Evolutionary conservation across 2,113 vertebrate genomes (phyloP), one percentile per base, ranked within the genome.

Genomic region (Crotalus helleri): DNA sequence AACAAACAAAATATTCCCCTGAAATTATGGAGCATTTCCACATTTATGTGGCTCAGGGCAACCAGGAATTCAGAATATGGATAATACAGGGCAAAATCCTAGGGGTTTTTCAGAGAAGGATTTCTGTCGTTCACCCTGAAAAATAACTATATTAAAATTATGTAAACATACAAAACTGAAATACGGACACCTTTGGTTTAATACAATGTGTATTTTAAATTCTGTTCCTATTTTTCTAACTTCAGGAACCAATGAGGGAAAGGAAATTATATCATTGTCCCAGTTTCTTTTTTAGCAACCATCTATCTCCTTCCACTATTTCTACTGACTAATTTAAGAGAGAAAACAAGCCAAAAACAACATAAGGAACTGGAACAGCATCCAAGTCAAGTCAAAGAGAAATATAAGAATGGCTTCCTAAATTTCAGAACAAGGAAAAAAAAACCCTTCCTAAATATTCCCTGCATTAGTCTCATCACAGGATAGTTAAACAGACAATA

Each of bases 121-220:
- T 57, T 91, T 92, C 57, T 95, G 92, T 94, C 12, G 61, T 57
- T 93, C 46, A 61, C 57, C 74, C 90, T 64, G 74, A 54, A 90
- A 1, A 1, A 0, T 89, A 92, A 93, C 95, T 96, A 94, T 64
- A 95, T 95, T 94, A 91, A 96, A 95, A 93, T 95, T 21, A 92
- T 96, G 96, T 97, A 97, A 97, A 96, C 96, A 93, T 95, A 58
- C 95, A 95, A 94, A 96, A 96, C 89, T 87, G 89, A 93, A 93
- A 93, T 64, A 88, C 89, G 85, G 29, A 85, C 74, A 94, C 96
- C 96, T 97, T 97, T 97, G 97, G 96, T 96, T 96, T 94, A 94
- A 51, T 0, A 92, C 94, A 95, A 93, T 87, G 94, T 91, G 53
- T 0, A 95, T 87, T 93, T 81, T 9, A 51, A 51, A 93, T 92